Percentiles rank a stretch among this genome's conserved stretches.
These are phyloP conservation scores for Tetramorium bicarinatum DNA, from an alignment of 2,888 invertebrate species.

Conservation along the genomic window DNA sequence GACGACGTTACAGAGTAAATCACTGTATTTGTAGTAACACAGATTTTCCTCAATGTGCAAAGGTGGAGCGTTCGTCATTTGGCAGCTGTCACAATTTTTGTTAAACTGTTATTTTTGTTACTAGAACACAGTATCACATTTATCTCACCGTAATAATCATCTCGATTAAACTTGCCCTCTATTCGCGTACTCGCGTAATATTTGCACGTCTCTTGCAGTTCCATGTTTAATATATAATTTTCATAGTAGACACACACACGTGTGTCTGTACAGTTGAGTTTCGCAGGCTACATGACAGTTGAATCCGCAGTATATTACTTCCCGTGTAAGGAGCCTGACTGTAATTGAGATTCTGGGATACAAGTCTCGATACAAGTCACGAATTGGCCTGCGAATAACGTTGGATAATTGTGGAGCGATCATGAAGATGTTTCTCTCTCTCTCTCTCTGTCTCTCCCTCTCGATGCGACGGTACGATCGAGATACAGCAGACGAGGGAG, in stretches of 20 bases:
- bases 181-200: slow-evolving; percentile 24
- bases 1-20: background rate
- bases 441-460: background rate
- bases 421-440: background rate
- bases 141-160: slow-evolving; percentile 17
- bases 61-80: background rate
- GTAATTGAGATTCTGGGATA: slow-evolving; percentile 47
- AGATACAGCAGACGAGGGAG: slow-evolving; percentile 6
- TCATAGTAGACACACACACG: slow-evolving; percentile 7
- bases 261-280: slow-evolving; percentile 23
- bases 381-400: slow-evolving; percentile 40
- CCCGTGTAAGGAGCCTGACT: slow-evolving; percentile 27
- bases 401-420: slow-evolving; percentile 43
- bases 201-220: slow-evolving; percentile 47
- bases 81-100: background rate
- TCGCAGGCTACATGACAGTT: slow-evolving; percentile 37
- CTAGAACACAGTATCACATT: slow-evolving; percentile 3
- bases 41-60: background rate
- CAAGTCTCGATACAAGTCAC: slow-evolving; percentile 31
- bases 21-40: too few species aligned
- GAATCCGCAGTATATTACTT: slow-evolving; percentile 41
- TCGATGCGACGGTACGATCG: slow-evolving; percentile 6
- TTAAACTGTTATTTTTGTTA: slow-evolving; percentile 22
- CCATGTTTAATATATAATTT: slow-evolving; percentile 48
- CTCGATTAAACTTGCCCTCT: slow-evolving; percentile 35